phyloP scores from a whole-genome alignment of 2,113 vertebrate genomes.

The Ptilorrhoa leucosticta region DNA sequence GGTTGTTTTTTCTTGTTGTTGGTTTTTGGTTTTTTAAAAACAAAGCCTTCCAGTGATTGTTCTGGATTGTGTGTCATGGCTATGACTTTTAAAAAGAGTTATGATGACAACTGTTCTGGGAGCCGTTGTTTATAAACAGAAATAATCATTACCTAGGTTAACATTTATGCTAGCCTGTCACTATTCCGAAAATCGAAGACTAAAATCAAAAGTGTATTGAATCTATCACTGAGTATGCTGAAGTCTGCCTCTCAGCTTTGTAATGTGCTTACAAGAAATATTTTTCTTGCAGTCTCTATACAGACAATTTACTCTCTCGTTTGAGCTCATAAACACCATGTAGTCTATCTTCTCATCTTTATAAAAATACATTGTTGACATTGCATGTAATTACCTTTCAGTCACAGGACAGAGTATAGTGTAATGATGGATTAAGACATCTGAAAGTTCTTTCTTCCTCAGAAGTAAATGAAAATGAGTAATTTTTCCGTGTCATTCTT shows the following conservation, averaged over 20 bases:
- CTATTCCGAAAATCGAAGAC: neutral
- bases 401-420: neutral
- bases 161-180: neutral
- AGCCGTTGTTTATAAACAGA: neutral
- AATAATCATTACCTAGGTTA: neutral
- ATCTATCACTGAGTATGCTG: neutral
- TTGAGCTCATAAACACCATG: neutral
- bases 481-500: neutral
- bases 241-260: neutral
- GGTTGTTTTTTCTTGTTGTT: neutral
- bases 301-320: neutral
- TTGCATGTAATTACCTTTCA: neutral
- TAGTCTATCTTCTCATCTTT: neutral
- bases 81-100: neutral
- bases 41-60: neutral
- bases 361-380: neutral
- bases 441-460: neutral
- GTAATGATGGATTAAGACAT: neutral
- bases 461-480: neutral
- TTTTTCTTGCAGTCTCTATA: neutral
- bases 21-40: neutral
- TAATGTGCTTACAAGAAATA: neutral
- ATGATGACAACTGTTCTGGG: neutral
- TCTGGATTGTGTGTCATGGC: neutral
- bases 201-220: neutral